These are phyloP conservation scores for Lasioglossum leucozonium DNA, from an alignment of 2,888 invertebrate genomes.

Conservation along the genomic window DNA sequence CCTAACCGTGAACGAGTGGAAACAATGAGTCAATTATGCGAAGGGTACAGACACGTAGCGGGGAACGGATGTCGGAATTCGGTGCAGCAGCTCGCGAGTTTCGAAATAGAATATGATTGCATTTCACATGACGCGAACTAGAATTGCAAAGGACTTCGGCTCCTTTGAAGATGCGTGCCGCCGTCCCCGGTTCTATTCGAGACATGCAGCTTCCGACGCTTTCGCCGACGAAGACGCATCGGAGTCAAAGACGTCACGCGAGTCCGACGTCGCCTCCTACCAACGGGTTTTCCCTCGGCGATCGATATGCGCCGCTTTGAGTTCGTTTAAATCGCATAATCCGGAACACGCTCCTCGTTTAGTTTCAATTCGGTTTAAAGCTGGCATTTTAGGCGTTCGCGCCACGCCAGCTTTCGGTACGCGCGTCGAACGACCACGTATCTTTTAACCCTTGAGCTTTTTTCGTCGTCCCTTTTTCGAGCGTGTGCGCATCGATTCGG, in stretches of 20 bases:
- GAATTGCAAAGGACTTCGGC: conserved; percentile 59
- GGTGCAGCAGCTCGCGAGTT: conserved; percentile 30
- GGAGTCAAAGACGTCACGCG: conserved; percentile 63
- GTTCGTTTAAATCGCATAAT: conserved; percentile 61
- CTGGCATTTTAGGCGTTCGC: conserved; percentile 11
- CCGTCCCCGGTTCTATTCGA: conserved; percentile 53
- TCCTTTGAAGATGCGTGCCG: conserved; percentile 63
- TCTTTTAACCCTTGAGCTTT: not conserved
- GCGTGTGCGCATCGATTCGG: not conserved
- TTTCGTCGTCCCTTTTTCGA: not conserved
- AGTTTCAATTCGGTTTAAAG: conserved; percentile 36
- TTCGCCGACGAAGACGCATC: conserved; percentile 40
- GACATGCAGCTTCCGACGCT: conserved; percentile 61
- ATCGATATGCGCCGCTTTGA: conserved; percentile 60
- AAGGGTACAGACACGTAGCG: conserved; percentile 7
- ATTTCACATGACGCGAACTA: conserved; percentile 60
- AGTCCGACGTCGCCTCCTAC: conserved; percentile 30
- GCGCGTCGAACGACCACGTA: not conserved
- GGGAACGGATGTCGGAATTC: conserved; percentile 45
- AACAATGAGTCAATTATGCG: conserved; percentile 44
- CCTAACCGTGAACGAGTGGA: conserved; percentile 14
- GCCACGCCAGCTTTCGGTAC: not conserved
- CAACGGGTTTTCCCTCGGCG: conserved; percentile 14
- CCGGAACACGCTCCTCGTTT: conserved; percentile 35
- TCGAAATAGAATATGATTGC: conserved; percentile 61